A percentile compares a stretch with the other conserved stretches of the same genome.
phyloP scores from a whole-genome alignment of 2,113 vertebrate genomes.

The Polypterus bichir region DNA sequence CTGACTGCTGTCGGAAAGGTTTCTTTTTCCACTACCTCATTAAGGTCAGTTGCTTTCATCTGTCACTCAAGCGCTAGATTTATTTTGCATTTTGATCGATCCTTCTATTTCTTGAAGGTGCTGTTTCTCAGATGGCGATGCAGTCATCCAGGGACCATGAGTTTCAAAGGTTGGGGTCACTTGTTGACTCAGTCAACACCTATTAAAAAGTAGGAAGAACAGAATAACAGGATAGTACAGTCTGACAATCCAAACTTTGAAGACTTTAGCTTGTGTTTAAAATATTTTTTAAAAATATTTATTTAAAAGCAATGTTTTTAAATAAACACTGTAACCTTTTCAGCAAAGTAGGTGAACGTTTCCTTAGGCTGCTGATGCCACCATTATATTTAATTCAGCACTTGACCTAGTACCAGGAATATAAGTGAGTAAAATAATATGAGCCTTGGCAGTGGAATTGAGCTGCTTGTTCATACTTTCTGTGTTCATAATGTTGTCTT shows the following conservation, averaged over 20 bases:
- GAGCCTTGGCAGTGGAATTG: slow-evolving; percentile 33
- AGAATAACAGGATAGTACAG: too few relatives aligned
- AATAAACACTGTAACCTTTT: slow-evolving; percentile 1
- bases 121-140: too few relatives aligned
- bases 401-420: slow-evolving; percentile 11
- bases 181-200: too few relatives aligned
- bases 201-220: too few relatives aligned
- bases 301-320: slow-evolving; percentile 8
- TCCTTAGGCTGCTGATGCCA: slow-evolving; percentile 4
- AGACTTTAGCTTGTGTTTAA: not conserved
- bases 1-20: too few relatives aligned
- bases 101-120: too few relatives aligned
- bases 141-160: too few relatives aligned
- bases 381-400: slow-evolving; percentile 6
- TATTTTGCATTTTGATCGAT: too few relatives aligned
- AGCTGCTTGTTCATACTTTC: slow-evolving; percentile 21
- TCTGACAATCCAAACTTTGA: not conserved
- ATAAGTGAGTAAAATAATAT: slow-evolving; percentile 20
- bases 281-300: not conserved
- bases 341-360: slow-evolving; percentile 1
- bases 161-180: too few relatives aligned
- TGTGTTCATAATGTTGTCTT: slow-evolving; percentile 15
- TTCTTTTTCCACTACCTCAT: too few relatives aligned
- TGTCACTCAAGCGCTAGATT: too few relatives aligned
- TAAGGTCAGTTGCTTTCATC: too few relatives aligned